These are phyloP conservation scores for Chrysolina oricalcia DNA, from an alignment of 2,888 invertebrate genomes.

Conservation along the genomic window DNA sequence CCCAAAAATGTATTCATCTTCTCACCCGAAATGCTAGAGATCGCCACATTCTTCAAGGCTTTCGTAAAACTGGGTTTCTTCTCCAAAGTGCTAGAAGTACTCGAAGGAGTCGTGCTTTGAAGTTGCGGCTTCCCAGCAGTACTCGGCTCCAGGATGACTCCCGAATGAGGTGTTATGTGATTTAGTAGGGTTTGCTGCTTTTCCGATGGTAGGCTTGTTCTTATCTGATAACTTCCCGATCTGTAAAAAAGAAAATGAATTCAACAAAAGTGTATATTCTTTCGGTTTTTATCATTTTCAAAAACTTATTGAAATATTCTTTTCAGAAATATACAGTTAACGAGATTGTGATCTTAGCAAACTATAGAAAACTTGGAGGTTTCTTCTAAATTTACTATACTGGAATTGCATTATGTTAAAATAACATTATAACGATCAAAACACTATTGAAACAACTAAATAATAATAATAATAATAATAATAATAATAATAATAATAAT, in stretches of 20 bases:
- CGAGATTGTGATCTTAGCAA: too few relatives aligned
- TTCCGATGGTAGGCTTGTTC: constrained; percentile 73
- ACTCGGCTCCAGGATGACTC: constrained; percentile 70
- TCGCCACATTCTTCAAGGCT: constrained; percentile 75
- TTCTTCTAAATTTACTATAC: too few relatives aligned
- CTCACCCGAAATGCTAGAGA: constrained; percentile 69
- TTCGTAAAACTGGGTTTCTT: constrained; percentile 71
- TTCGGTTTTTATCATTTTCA: neutral
- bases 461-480: too few relatives aligned
- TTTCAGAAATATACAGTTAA: too few relatives aligned
- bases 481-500: too few relatives aligned
- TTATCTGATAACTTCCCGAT: constrained; percentile 78
- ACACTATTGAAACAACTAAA: too few relatives aligned
- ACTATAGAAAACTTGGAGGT: too few relatives aligned
- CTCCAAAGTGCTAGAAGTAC: constrained; percentile 56
- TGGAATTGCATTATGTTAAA: too few relatives aligned
- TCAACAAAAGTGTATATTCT: neutral
- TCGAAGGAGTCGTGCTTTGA: constrained; percentile 50
- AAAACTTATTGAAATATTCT: too few relatives aligned
- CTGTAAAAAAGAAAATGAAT: constrained; percentile 67
- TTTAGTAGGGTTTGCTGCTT: constrained; percentile 70
- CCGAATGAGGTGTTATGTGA: constrained; percentile 68
- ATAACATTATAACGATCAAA: too few relatives aligned
- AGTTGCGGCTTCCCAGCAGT: constrained; percentile 66
- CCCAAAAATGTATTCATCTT: neutral